Base-by-base conservation (phyloP, 2,797 vertebrate species). In the Simalia tracyae region DNA sequence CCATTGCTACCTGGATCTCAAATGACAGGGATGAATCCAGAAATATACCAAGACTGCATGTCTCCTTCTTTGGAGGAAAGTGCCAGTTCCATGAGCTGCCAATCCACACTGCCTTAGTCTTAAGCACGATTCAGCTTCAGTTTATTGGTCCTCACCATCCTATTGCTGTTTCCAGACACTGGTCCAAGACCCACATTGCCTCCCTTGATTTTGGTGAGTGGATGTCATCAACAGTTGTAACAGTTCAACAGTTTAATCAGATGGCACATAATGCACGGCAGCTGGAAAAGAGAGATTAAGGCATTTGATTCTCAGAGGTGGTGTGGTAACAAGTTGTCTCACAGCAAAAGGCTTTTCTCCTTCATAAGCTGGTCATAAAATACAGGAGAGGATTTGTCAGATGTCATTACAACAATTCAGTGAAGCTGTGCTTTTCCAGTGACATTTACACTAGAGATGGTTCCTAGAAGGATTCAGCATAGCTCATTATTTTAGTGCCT, bases 281-380 rank as follows among this genome's bases (percentile, higher is more conserved):
- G 92, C 76, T 28, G 56, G 87, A 91, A 89, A 91, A n/a, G 9
- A 5, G 15, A 6, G 4, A 1, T 72, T 90, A 93, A 90, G 46
- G 24, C 50, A 56, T 17, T 50, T 63, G 50, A 46, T 3, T 36
- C 54, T 90, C 89, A 63, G 36, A 90, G 0, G 24, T 68, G 22
- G 1, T 66, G 92, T 94, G 59, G n/a, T 10, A 59, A 50, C 57
- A 57, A 54, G 46, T 86, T 56, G 91, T 94, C 93, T 36, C 63
- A 86, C 17, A 57, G 11, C 64, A 68, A 56, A 86, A 54, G 22
- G 10, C 50, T 63, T 15, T 87, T 60, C 84, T 91, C 86, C 15
- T 46, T 72, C 42, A 28, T 59, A 72, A 72, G 36, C 5, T 87
- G 28, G 24, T 17, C 12, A 60, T 28, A n/a, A 31, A 87, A 10